These are phyloP conservation scores for Alloscopus bannaensis DNA, from an alignment of 2,888 invertebrate genomes.

Conservation along the genomic window DNA sequence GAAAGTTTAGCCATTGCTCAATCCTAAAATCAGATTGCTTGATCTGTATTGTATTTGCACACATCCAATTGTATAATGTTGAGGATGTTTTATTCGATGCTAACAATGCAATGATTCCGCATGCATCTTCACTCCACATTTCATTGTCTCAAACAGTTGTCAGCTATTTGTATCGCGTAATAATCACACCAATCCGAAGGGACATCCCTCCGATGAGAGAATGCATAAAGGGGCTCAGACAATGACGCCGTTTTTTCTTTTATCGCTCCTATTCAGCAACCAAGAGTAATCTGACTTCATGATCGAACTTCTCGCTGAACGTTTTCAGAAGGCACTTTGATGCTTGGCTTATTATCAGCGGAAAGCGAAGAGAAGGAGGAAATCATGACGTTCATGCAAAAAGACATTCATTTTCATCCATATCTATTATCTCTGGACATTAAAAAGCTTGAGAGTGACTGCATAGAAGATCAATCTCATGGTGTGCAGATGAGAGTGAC, in stretches of 20 bases:
- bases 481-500: slow-evolving; percentile 37
- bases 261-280: slow-evolving; percentile 24
- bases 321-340: background rate
- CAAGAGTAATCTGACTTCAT: slow-evolving; percentile 32
- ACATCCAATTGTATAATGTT: no score
- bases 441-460: slow-evolving; percentile 36
- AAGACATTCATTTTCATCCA: slow-evolving; percentile 30
- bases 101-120: no score
- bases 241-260: slow-evolving; percentile 40
- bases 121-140: no score
- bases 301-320: slow-evolving; percentile 1
- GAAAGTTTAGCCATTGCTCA: no score
- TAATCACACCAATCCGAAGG: background rate
- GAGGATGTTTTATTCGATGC: no score
- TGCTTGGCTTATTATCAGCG: background rate
- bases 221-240: slow-evolving; percentile 22
- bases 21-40: no score
- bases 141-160: no score
- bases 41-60: no score
- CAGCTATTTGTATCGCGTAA: no score
- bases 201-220: no score
- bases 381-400: no score
- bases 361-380: background rate
- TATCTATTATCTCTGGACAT: slow-evolving; percentile 53
- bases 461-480: slow-evolving; percentile 38